Evolutionary conservation across 2,888 invertebrate genomes (phyloP), one percentile per base, ranked within the genome.

Genomic region (Clepsis dumicolana): DNA sequence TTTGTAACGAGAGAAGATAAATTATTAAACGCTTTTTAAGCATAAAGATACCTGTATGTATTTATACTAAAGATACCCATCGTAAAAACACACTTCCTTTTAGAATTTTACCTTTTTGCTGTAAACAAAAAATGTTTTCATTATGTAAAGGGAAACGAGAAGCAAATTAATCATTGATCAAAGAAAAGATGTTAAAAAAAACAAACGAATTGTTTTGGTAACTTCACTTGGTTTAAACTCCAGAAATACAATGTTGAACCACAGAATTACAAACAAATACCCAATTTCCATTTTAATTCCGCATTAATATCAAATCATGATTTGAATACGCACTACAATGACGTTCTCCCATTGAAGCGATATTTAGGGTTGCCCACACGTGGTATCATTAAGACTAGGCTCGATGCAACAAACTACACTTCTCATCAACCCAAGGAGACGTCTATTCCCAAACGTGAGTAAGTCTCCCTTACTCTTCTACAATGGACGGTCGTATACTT

Each of bases 251-350:
- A 14, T 25, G 25, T 27, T n/a, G n/a, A n/a, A 53, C 8, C 27
- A 35, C 7, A 12, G 24, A 35, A 16, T 35, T 60, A 21, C 27
- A 29, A 44, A 25, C 54, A 8, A 35, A 25, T 44, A 35, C 24
- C 44, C 12, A 32, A 21, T 61, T 44, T 24, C 25, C 44, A 41
- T 25, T 53, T 27, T 21, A 60, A 87, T 87, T 84, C 82, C 84
- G 84, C 85, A 84, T 87, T 84, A 86, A 85, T 85, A 84, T 81
- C 83, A 83, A 86, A 83, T 84, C 82, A 85, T 87, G 89, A 89
- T 88, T 90, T 87, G 81, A 84, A 86, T 84, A 85, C 81, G 74
- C 80, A 82, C 84, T 80, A 84, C 86, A 86, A 86, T 86, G 83
- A 85, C 83, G 84, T 83, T 86, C 84, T 85, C 83, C 84, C 81